Evolutionary conservation across 1,140 invertebrate genomes (phyloP), one percentile per base, ranked within the genome.

Genomic region (Drosophila ambigua): DNA sequence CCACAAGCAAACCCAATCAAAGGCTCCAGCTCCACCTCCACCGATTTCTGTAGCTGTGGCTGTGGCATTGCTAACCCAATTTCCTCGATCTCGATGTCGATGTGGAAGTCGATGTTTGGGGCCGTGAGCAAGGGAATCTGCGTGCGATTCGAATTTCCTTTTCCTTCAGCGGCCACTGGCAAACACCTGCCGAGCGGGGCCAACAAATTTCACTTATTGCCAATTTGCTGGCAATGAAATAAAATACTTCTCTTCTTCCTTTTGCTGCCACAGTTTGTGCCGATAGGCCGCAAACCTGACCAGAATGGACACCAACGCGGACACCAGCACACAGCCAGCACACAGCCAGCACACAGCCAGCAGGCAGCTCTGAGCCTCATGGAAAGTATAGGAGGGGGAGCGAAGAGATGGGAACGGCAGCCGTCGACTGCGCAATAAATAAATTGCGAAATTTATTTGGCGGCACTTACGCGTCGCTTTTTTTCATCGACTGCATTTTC

Each of bases 391-490:
- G 8, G 28, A 8, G 3, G n/a, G n/a, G n/a, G n/a, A n/a, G n/a
- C n/a, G n/a, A n/a, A n/a, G n/a, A n/a, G n/a, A n/a, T n/a, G n/a
- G n/a, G n/a, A n/a, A n/a, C n/a, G n/a, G n/a, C n/a, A 41, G 28
- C 28, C 28, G 60, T 46, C 26, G 73, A 59, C 64, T 60, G 74
- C 28, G 83, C 82, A 87, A 87, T 87, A 87, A 87, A 87, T 88
- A 87, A 87, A 87, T 87, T 88, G 82, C 83, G 77, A 82, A 87
- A 88, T 87, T 87, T 87, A 87, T 87, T 87, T 87, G 82, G 78
- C 82, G 85, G 78, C 82, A 88, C 83, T 87, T 88, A 82, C 73
- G 83, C 83, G 82, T 88, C 79, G 82, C 71, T 88, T 82, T 87
- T 76, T 77, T 78, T 82, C 83, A 82, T 82, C 83, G 82, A 76